These are phyloP conservation scores for Galleria mellonella DNA, from an alignment of 1,140 invertebrate genomes.

Conservation along the genomic window DNA sequence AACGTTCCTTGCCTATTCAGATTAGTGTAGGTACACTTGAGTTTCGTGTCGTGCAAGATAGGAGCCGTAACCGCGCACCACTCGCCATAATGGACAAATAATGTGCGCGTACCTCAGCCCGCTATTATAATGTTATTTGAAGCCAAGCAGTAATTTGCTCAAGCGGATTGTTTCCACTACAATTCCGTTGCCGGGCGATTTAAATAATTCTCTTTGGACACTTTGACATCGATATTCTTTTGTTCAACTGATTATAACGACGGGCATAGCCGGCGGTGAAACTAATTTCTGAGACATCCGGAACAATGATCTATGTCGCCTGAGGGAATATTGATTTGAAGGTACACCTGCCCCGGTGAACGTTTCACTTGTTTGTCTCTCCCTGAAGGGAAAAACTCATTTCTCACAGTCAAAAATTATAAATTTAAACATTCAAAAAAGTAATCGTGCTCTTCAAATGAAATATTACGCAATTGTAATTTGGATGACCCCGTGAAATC, in stretches of 20 bases:
- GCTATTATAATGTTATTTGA: conserved; percentile 61
- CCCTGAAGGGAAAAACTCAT: no score
- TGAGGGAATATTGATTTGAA: no score
- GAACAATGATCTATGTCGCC: no score
- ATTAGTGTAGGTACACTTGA: no score
- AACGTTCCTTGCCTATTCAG: no score
- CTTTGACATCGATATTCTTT: conserved; percentile 8
- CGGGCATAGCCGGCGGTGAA: not conserved
- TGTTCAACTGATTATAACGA: conserved; percentile 3
- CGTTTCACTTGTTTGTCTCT: no score
- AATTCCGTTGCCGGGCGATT: conserved; percentile 8
- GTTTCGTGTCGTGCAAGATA: not conserved
- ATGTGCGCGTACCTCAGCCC: conserved; percentile 31
- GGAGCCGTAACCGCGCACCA: not conserved
- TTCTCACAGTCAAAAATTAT: no score
- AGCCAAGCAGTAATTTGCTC: conserved; percentile 34
- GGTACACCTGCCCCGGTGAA: no score
- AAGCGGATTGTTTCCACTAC: conserved; percentile 10
- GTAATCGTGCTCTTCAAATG: no score
- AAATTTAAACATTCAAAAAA: no score
- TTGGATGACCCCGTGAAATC: no score
- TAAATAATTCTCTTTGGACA: conserved; percentile 5
- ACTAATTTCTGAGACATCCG: not conserved
- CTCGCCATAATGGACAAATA: conserved; percentile 55
- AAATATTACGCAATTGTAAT: no score